A percentile compares a stretch with the other conserved stretches of the same genome.
Evolutionary conservation across 2,888 invertebrate genomes (phyloP).

Genomic region (Halictus ligatus): DNA sequence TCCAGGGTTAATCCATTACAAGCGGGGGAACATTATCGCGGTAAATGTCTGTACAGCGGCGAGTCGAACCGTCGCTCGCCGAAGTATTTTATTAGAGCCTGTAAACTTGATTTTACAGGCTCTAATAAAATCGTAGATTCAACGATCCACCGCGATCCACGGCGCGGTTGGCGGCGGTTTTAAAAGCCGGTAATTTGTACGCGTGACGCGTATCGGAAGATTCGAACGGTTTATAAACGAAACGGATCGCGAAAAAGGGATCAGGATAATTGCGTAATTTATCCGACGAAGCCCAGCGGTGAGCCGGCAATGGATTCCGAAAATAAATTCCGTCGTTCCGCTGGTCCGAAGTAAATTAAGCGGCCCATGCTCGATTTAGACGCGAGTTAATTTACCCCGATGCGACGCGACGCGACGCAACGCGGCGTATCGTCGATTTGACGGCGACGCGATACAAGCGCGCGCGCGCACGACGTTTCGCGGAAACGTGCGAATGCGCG

Average conservation of each 20-base stretch:
- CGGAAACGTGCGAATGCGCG: background rate
- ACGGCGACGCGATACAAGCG: conserved; percentile 19
- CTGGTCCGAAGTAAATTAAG: conserved; percentile 40
- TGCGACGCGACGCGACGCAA: background rate
- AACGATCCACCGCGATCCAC: background rate
- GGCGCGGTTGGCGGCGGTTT: background rate
- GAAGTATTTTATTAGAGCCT: no score
- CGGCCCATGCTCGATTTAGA: conserved; percentile 26
- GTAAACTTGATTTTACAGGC: background rate
- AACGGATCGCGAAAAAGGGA: background rate
- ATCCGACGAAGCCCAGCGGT: conserved; percentile 34
- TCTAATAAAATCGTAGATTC: background rate
- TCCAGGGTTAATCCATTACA: background rate
- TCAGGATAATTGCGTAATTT: conserved; percentile 49
- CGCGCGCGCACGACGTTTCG: no score
- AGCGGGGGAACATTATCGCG: conserved; percentile 1
- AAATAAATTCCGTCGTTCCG: conserved; percentile 51
- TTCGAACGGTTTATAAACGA: conserved; percentile 21
- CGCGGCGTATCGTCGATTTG: background rate
- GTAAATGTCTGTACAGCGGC: background rate
- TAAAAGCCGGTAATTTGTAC: conserved; percentile 31
- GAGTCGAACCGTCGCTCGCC: background rate
- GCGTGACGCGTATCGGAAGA: conserved; percentile 6
- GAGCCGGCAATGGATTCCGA: conserved; percentile 48
- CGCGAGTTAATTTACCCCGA: conserved; percentile 46